Evolutionary conservation across 2,113 vertebrate genomes (phyloP).

Genomic region (Hipposideros armiger): DNA sequence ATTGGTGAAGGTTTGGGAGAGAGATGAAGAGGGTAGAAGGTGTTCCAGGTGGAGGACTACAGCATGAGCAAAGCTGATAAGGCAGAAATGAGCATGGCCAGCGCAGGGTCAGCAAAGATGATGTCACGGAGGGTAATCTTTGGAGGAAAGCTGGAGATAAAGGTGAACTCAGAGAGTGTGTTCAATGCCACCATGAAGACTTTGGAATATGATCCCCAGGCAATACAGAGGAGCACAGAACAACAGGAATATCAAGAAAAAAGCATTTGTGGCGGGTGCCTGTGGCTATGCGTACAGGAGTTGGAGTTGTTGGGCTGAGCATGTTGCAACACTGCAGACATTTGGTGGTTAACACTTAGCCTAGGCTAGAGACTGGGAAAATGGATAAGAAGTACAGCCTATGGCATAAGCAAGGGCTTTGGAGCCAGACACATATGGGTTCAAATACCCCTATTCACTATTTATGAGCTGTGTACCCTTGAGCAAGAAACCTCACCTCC

Average conservation of each 20-base stretch:
- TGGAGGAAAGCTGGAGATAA: background rate
- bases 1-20: background rate
- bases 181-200: background rate
- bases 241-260: background rate
- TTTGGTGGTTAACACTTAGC: background rate
- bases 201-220: background rate
- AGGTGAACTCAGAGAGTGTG: background rate
- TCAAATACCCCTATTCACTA: background rate
- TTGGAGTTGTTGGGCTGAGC: background rate
- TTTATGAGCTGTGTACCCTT: background rate
- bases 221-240: background rate
- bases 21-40: background rate
- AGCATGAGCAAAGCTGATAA: background rate
- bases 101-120: accelerated
- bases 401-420: background rate
- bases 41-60: background rate
- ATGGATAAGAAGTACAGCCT: background rate
- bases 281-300: background rate
- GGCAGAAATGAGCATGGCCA: background rate
- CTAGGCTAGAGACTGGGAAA: background rate
- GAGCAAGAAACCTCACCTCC: background rate
- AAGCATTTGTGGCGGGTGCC: background rate
- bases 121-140: background rate
- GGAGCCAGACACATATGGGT: background rate
- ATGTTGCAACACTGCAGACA: background rate